Base-by-base conservation (phyloP, 2,113 vertebrate genomes). In the Ovis canadensis region DNA sequence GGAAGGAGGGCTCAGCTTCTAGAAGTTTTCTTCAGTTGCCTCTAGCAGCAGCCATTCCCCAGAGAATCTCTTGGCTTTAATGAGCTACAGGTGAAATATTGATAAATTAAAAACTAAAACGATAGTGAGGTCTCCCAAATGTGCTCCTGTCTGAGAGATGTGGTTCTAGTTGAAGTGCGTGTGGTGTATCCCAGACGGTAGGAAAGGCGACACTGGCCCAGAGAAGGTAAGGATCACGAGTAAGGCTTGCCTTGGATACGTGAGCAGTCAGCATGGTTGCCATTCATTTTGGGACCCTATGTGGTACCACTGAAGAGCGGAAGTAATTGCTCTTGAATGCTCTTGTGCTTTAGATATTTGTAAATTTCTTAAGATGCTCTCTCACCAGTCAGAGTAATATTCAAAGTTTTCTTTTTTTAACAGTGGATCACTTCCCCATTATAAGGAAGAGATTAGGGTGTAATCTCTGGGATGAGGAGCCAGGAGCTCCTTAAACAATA, bases 1-100 rank as follows among this genome's bases (percentile, higher is more conserved):
- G 60, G 84, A 78, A 71, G n/a, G 45, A 93, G 9, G 29, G 19
- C n/a, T 96, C 54, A 52, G 1, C 27, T 91, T 96, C 67, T 48
- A 0, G 93, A 62, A 54, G 81, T 86, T 92, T 77, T 85, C 71
- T 88, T 94, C 67, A 55, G 0, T 83, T 86, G 36, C 82, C 85
- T 87, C 10, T 17, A 86, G 85, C 78, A 80, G 55, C 77, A 74
- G 16, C 33, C 62, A 14, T 81, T 94, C 64, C 21, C 36, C 33
- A 60, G 55, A 62, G 43, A 88, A 94, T 83, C 82, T 7, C 40
- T 40, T 12, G 40, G 43, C 21, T 54, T 19, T 52, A 45, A 83
- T 87, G 25, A 97, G 52, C 27, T 93, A 31, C n/a, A 82, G 78
- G 88, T 97, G 71, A 94, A 93, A 89, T 27, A 77, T 43, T 77